These are phyloP conservation scores for Podocnemis expansa DNA, from an alignment of 2,113 vertebrate genomes.

Conservation along the genomic window DNA sequence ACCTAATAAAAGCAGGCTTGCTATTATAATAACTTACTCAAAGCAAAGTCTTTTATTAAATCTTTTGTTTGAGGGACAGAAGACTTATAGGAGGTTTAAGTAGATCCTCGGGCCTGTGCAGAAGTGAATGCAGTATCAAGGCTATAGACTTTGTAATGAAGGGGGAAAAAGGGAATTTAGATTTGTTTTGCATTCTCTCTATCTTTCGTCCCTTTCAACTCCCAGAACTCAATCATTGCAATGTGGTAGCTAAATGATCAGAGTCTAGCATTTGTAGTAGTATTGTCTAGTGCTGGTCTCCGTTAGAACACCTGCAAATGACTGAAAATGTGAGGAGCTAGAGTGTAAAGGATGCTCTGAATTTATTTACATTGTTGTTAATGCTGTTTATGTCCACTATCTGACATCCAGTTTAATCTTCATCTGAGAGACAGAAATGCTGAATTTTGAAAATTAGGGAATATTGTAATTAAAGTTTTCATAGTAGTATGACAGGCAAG, in stretches of 20 bases:
- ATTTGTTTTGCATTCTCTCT: neutral
- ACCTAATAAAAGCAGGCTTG: neutral
- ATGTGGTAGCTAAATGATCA: neutral
- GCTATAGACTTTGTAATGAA: neutral
- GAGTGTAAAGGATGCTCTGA: neutral
- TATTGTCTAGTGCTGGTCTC: accelerated
- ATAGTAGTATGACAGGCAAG: no score
- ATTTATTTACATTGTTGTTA: accelerated
- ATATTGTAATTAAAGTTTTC: neutral
- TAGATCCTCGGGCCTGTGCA: neutral
- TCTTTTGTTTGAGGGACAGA: neutral
- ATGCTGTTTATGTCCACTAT: neutral
- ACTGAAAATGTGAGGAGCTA: neutral
- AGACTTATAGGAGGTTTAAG: neutral
- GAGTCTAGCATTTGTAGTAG: neutral
- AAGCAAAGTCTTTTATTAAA: neutral
- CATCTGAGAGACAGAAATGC: neutral
- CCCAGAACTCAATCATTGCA: neutral
- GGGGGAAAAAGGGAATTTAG: neutral
- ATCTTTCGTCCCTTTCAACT: neutral
- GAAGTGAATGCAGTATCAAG: neutral
- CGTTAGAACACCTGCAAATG: neutral
- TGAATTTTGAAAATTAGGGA: neutral
- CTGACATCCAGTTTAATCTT: neutral
- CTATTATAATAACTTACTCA: neutral